Percentiles rank a stretch among this genome's conserved stretches.
Evolutionary conservation across 2,888 invertebrate genomes (phyloP).

Genomic region (Caenorhabditis sinica): DNA sequence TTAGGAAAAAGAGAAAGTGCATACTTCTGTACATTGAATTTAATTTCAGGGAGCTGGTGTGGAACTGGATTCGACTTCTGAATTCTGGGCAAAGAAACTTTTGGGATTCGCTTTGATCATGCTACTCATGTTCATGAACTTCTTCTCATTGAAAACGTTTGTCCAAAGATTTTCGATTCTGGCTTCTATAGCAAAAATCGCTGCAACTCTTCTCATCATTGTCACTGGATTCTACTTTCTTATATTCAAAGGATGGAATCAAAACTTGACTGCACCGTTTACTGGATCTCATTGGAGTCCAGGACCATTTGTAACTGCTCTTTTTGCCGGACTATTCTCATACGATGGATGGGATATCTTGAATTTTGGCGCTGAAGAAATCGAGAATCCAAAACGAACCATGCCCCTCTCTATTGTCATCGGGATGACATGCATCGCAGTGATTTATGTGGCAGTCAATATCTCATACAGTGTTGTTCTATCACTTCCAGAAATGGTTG

Average conservation of each 20-base stretch:
- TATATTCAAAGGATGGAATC: conserved; percentile 69
- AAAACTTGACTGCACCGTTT: conserved; percentile 71
- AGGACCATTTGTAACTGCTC: conserved; percentile 75
- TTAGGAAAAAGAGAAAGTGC: conserved; percentile 41
- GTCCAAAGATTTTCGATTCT: conserved; percentile 81
- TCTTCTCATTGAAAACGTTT: conserved; percentile 81
- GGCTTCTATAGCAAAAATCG: conserved; percentile 80
- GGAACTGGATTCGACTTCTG: conserved; percentile 62
- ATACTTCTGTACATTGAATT: not conserved
- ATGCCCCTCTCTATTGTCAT: conserved; percentile 82
- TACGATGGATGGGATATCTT: conserved; percentile 83
- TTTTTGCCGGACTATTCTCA: conserved; percentile 79
- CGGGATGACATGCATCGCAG: conserved; percentile 79
- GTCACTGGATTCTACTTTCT: conserved; percentile 78
- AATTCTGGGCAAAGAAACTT: conserved; percentile 76
- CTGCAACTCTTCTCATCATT: conserved; percentile 77
- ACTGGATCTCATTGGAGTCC: conserved; percentile 58
- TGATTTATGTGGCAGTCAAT: conserved; percentile 79
- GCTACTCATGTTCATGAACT: conserved; percentile 81
- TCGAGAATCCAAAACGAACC: conserved; percentile 80
- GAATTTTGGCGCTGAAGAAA: conserved; percentile 82
- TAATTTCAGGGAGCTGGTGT: conserved; percentile 71
- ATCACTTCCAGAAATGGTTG: conserved; percentile 69
- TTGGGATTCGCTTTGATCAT: conserved; percentile 77
- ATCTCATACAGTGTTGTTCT: conserved; percentile 81